Percentiles rank a stretch among this genome's conserved stretches.
Conservation (phyloP, 2,113 vertebrate genomes). For the Agapornis roseicollis region DNA sequence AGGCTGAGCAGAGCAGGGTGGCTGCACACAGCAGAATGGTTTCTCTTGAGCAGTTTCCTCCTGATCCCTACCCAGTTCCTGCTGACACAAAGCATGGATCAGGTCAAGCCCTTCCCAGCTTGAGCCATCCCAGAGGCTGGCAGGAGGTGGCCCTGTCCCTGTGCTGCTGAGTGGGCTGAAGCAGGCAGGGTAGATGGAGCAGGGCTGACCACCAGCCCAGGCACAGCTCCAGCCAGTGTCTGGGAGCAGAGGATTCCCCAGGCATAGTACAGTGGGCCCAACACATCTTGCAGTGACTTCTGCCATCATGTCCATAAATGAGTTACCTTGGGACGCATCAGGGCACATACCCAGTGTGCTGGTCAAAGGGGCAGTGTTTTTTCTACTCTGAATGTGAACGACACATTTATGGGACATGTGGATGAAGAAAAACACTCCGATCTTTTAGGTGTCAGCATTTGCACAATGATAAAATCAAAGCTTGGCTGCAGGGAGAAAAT, state of each 20-base stretch:
- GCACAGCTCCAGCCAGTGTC: not conserved
- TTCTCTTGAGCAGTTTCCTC: not conserved
- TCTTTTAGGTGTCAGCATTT: not conserved
- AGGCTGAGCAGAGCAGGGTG: not conserved
- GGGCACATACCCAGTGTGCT: fast-evolving
- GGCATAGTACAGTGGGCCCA: not conserved
- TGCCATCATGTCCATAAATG: not conserved
- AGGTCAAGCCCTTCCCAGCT: not conserved
- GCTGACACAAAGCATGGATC: not conserved
- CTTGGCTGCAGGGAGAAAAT: not conserved
- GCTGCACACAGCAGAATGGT: fast-evolving
- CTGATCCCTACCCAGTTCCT: not conserved
- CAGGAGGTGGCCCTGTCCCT: not conserved
- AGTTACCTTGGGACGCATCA: not conserved
- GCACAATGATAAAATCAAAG: not conserved
- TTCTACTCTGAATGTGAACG: fast-evolving
- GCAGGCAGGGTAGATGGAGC: not conserved
- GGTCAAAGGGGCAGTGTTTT: fast-evolving
- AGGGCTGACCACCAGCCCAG: not conserved
- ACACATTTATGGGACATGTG: fast-evolving
- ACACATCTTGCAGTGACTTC: fast-evolving
- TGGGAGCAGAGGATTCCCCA: not conserved
- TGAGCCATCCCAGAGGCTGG: not conserved
- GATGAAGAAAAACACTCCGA: not conserved
- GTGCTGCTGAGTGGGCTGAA: not conserved